These are phyloP conservation scores for Myanophis thanlyinensis DNA, from an alignment of 2,113 vertebrate species.

Conservation along the genomic window DNA sequence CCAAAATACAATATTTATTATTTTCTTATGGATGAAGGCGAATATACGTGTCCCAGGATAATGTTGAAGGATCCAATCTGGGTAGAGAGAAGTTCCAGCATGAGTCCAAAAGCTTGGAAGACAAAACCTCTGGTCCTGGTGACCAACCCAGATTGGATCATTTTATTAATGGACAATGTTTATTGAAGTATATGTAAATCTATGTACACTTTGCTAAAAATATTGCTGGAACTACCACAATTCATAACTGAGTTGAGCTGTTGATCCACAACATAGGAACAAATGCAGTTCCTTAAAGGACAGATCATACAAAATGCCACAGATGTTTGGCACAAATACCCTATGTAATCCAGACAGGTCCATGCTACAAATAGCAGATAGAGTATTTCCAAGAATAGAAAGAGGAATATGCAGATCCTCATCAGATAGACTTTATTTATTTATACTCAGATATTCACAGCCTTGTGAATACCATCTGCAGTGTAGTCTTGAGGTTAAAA, in stretches of 20 bases:
- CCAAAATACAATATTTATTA: background rate
- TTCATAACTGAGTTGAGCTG: constrained; percentile 25
- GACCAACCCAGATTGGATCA: no score
- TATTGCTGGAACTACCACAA: constrained; percentile 5
- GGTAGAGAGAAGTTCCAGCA: no score
- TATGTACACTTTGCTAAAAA: background rate
- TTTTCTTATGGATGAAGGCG: no score
- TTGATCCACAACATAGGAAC: constrained; percentile 43
- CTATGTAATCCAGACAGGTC: constrained; percentile 28
- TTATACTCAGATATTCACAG: constrained; percentile 23
- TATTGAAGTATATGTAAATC: constrained; percentile 5
- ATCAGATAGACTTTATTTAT: constrained; percentile 37
- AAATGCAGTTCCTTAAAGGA: constrained; percentile 52
- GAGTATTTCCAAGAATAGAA: constrained; percentile 62
- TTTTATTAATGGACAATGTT: constrained; percentile 15
- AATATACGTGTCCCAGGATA: no score
- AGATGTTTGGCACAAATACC: constrained; percentile 49
- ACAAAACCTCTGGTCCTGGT: no score
- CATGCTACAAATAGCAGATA: constrained; percentile 50
- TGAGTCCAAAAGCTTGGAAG: no score
- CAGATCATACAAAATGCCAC: constrained; percentile 39
- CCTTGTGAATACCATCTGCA: background rate
- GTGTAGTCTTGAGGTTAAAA: background rate
- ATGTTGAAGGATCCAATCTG: no score
- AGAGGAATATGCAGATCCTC: constrained; percentile 22